Evolutionary conservation across 2,888 invertebrate species (phyloP).

Genomic region (Metalampra italica): DNA sequence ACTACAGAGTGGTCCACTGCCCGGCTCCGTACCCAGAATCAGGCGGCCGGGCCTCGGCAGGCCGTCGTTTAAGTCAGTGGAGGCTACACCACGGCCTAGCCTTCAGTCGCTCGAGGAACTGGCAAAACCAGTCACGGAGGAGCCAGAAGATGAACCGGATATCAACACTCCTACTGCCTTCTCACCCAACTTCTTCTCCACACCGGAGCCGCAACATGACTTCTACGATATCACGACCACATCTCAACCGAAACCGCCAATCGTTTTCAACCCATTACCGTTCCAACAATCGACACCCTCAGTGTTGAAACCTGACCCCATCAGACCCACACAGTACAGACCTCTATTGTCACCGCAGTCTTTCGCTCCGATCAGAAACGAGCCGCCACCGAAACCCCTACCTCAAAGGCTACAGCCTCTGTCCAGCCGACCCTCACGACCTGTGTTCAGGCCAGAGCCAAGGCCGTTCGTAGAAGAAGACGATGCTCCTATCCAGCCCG

Average conservation of each 20-base stretch:
- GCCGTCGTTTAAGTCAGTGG: conserved; percentile 69
- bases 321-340: conserved; percentile 67
- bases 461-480: conserved; percentile 69
- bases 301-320: conserved; percentile 54
- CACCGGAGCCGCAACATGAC: conserved; percentile 68
- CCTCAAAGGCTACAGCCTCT: conserved; percentile 67
- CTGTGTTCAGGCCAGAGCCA: conserved; percentile 72
- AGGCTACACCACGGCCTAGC: conserved; percentile 60
- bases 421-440: conserved; percentile 69
- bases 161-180: conserved; percentile 76
- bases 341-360: conserved; percentile 58
- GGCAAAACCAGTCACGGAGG: conserved; percentile 83
- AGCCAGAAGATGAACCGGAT: conserved; percentile 80
- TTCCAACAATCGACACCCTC: conserved; percentile 64
- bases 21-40: conserved; percentile 47
- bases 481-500: conserved; percentile 58
- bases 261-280: conserved; percentile 59
- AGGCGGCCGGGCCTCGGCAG: conserved; percentile 62
- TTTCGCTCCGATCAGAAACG: conserved; percentile 60
- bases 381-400: conserved; percentile 53
- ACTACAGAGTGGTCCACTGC: conserved; percentile 40
- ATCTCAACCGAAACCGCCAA: conserved; percentile 67
- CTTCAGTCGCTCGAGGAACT: conserved; percentile 72
- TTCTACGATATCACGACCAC: conserved; percentile 66
- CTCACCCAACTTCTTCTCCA: conserved; percentile 58